Base-by-base conservation (phyloP, 2,888 invertebrate genomes). In the Adela reaumurella region DNA sequence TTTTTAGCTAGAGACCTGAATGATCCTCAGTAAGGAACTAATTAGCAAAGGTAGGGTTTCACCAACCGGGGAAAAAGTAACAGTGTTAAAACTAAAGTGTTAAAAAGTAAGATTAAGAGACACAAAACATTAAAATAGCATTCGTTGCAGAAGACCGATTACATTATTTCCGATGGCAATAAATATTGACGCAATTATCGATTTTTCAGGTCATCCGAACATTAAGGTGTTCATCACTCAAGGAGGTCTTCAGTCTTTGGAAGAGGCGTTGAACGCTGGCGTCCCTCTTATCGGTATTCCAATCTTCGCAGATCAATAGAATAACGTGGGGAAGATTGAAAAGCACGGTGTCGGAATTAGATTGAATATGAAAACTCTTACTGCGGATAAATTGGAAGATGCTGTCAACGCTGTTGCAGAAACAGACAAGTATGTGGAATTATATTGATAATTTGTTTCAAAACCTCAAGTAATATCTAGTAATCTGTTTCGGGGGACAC, bases 361-460 rank as follows among this genome's bases (percentile, higher is more conserved):
- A 46, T 46, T 74, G 0, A 62, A 68, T 17, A 57, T 66, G 14
- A 58, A 63, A 19, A 55, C 60, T 0, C 35, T 69, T 0, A 59
- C 58, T 8, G 62, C 62, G 35, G 54, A 61, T 2, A 14, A 51
- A 5, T 51, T 74, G 1, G 59, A 52, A 14, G 50, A 57, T 14
- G 58, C 64, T 0, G 60, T 73, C 1, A 46, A 24, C 11, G 3
- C 35, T 8, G 35, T 35, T 3, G 14, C 14, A 35, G 11, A 35
- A 4, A 14, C 6, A 4, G n/a, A 35, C 8, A 35, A 35, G 48
- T 57, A 43, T 58, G 65, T 55, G 52, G 59, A 43, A n/a, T n/a
- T n/a, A n/a, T n/a, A n/a, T n/a, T n/a, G n/a, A n/a, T 67, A 63
- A 69, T 66, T 48, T 43, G 14, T 43, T 24, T 6, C 24, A 5